Evolutionary conservation across 53 echinoderm and acorn worm genomes (phyloP), one percentile per base, ranked within the genome.

Genomic region (Glandiceps talaboti): DNA sequence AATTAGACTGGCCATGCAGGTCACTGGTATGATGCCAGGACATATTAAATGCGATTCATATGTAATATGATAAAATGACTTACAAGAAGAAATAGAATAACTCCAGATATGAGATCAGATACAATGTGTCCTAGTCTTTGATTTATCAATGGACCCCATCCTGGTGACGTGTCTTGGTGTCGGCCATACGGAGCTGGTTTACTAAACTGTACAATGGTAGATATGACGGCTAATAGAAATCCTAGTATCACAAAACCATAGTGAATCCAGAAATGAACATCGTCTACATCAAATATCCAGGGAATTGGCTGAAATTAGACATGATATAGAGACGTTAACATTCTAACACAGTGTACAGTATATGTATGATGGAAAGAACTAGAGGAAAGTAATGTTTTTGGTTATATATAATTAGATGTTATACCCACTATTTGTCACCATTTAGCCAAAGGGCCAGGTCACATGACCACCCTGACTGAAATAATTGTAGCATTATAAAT

Each of bases 241-340:
- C 85, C 80, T 75, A 85, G 80, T 28, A 85, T 85, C 74, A 85
- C 80, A 33, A 85, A 74, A 14, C 85, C 85, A 33, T 85, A 85
- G 75, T 85, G 85, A 33, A 85, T 30, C 85, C 85, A 85, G 64
- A 75, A 85, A 33, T 85, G 85, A 29, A 33, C 32, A 0, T 20
- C 14, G 75, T 80, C 80, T 0, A 85, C 85, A 30, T 85, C 76
- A 80, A 85, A 85, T 28, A 33, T 45, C 85, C 85, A 85, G 1
- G 85, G 85, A 1, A 85, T 85, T 29, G 85, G 79, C 85, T 85
- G 80, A 0, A n/a, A 79, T n/a, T n/a, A n/a, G n/a, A n/a, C n/a
- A n/a, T n/a, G n/a, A 45, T 45, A 45, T 45, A 20, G 64, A 12
- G 64, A 45, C 20, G 6, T 45, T 45, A 6, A 45, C 6, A 45